Conservation (phyloP, 2,113 vertebrate species). For the Halichoerus grypus region DNA sequence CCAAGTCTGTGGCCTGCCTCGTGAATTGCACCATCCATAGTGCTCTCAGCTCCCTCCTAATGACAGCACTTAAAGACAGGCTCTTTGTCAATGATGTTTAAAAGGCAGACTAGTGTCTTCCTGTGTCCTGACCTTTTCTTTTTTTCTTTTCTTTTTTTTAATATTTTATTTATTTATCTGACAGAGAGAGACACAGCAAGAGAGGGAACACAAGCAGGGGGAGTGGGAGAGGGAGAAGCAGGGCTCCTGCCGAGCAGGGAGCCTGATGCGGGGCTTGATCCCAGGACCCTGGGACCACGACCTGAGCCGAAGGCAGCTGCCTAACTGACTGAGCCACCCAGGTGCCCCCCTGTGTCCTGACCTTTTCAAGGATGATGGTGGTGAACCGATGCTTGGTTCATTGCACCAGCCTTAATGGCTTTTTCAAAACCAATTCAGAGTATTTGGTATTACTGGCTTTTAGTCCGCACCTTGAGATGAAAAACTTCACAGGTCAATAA, state of each 20-base stretch:
- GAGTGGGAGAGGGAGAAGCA: no score
- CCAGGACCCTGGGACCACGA: no score
- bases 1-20: conserved; percentile 75
- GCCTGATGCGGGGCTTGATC: no score
- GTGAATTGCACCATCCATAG: conserved; percentile 56
- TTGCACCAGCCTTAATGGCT: conserved; percentile 75
- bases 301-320: no score
- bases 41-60: conserved; percentile 74
- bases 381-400: conserved; percentile 61
- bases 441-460: conserved; percentile 76
- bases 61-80: conserved; percentile 74
- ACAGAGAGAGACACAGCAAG: no score
- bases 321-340: no score
- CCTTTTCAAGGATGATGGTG: conserved; percentile 72
- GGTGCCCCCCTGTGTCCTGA: conserved; percentile 30
- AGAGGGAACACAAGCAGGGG: no score
- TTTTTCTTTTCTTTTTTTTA: no score
- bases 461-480: conserved; percentile 58
- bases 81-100: conserved; percentile 78
- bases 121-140: conserved; percentile 65
- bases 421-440: conserved; percentile 81
- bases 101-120: conserved; percentile 66
- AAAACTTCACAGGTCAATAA: conserved; percentile 76
- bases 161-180: no score
- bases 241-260: no score